Percentiles rank a stretch among this genome's conserved stretches.
phyloP scores from a whole-genome alignment of 2,113 vertebrate genomes.

The Gadus macrocephalus region DNA sequence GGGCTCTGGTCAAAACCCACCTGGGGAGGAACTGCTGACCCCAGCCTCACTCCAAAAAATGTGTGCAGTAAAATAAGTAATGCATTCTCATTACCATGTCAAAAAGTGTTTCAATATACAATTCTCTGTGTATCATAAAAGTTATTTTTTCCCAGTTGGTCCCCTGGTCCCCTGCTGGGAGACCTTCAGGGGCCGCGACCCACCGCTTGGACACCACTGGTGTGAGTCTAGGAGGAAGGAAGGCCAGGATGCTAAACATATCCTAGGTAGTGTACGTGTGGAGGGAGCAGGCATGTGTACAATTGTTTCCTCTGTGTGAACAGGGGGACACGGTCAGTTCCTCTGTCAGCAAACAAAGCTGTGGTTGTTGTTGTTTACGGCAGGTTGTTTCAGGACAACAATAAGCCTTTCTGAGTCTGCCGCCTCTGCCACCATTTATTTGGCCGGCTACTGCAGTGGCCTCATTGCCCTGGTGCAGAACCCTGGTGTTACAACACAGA shows the following conservation, averaged over 20 bases:
- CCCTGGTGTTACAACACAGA: constrained; percentile 28
- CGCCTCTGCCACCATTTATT: constrained; percentile 14
- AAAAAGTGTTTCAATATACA: too few relatives aligned
- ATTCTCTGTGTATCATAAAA: too few relatives aligned
- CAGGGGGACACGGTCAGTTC: constrained; percentile 21
- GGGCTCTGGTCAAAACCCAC: too few relatives aligned
- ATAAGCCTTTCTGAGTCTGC: constrained; percentile 51
- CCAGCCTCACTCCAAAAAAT: neutral
- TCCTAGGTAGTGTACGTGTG: too few relatives aligned
- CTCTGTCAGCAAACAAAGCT: constrained; percentile 63
- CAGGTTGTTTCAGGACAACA: constrained; percentile 46
- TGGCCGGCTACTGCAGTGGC: constrained; percentile 15
- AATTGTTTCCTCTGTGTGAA: constrained; percentile 31
- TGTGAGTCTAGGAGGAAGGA: too few relatives aligned
- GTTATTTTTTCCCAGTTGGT: too few relatives aligned
- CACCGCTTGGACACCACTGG: too few relatives aligned
- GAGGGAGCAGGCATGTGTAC: constrained; percentile 13
- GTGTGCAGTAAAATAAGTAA: neutral
- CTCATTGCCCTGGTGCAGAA: neutral
- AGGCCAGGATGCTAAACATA: too few relatives aligned
- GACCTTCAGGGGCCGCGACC: too few relatives aligned
- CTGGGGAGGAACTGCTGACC: too few relatives aligned
- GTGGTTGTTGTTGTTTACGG: constrained; percentile 48
- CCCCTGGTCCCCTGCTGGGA: too few relatives aligned
- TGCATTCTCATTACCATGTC: too few relatives aligned